Evolutionary conservation across 2,797 vertebrate species (phyloP).

Genomic region (Strix occidentalis): DNA sequence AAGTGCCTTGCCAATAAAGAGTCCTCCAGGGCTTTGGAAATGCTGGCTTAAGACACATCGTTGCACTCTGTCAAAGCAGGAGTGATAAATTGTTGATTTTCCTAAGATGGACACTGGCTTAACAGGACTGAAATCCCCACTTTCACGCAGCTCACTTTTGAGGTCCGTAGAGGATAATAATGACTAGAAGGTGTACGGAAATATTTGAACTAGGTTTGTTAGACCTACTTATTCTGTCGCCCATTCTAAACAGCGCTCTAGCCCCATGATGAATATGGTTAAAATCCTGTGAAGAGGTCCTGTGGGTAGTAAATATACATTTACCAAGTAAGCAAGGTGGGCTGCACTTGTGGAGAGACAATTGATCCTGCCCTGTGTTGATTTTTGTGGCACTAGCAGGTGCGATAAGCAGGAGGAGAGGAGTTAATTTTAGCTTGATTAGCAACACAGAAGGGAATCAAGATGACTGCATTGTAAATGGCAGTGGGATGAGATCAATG

Average conservation of each 20-base stretch:
- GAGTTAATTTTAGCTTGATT: conserved; percentile 25
- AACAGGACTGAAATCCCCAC: not conserved
- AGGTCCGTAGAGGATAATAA: not conserved
- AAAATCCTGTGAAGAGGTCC: not conserved
- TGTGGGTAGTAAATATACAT: not conserved
- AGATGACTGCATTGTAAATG: not conserved
- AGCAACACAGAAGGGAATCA: conserved; percentile 22
- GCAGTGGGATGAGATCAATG: conserved; percentile 47
- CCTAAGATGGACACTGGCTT: not conserved
- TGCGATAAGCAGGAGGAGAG: not conserved
- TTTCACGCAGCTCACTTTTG: not conserved
- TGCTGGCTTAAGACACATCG: not conserved
- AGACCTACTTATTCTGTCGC: not conserved
- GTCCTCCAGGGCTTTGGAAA: not conserved
- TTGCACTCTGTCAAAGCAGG: not conserved
- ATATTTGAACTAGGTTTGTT: not conserved
- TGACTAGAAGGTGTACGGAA: not conserved
- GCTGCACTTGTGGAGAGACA: not conserved
- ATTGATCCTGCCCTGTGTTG: not conserved
- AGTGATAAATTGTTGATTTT: not conserved
- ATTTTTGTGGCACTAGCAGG: not conserved
- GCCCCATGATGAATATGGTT: not conserved
- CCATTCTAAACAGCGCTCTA: not conserved
- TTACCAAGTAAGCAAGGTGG: not conserved
- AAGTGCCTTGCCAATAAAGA: not conserved